These are phyloP conservation scores for Myiagra hebetior DNA, from an alignment of 2,113 vertebrate genomes.

Conservation along the genomic window DNA sequence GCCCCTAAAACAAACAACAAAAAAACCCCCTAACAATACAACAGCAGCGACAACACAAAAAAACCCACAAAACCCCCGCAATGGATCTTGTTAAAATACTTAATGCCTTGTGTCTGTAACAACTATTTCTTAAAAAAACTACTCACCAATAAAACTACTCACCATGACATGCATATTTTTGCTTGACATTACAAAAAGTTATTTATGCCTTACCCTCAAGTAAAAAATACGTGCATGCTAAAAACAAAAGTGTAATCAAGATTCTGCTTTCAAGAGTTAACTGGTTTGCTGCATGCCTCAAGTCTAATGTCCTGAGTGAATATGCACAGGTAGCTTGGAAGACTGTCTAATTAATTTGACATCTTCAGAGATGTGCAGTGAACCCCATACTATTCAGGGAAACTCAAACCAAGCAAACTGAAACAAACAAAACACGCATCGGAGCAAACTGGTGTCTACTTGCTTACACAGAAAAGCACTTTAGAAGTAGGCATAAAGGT, in stretches of 20 bases:
- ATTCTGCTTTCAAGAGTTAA: not conserved
- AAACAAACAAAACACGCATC: not conserved
- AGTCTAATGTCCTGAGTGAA: not conserved
- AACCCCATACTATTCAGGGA: not conserved
- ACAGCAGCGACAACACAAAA: not conserved
- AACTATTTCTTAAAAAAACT: not conserved
- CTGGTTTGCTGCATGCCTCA: not conserved
- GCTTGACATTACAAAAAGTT: not conserved
- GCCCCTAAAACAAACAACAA: not conserved
- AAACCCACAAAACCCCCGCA: rapidly evolving
- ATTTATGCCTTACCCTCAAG: not conserved
- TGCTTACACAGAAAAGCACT: not conserved
- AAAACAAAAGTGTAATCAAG: not conserved
- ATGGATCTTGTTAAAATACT: not conserved
- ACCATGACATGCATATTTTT: not conserved
- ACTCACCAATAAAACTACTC: not conserved
- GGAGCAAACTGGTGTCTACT: not conserved
- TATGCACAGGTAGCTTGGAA: not conserved
- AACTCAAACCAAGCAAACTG: not conserved
- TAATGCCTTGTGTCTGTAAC: not conserved
- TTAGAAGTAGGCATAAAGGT: not conserved
- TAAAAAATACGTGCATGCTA: not conserved
- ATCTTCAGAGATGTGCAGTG: not conserved
- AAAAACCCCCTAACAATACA: not conserved
- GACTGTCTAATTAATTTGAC: constrained; percentile 48